A percentile compares a stretch with the other conserved stretches of the same genome.
Conservation (phyloP, 2,113 vertebrate species). For the Ceratotherium simum region DNA sequence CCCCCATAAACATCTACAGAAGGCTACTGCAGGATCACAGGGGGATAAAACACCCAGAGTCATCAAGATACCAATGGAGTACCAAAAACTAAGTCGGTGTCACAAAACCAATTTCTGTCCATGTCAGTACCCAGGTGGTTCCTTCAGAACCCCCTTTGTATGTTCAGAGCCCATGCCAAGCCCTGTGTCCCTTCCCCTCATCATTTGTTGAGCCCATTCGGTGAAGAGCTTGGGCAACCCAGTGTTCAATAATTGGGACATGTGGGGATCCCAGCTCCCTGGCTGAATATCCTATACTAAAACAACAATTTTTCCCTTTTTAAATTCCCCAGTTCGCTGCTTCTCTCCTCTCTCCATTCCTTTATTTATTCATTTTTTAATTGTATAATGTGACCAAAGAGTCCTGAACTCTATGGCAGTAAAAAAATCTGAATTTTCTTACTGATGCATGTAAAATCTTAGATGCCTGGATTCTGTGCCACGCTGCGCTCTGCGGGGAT, state of each 20-base stretch:
- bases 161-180: not conserved
- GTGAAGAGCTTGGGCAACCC: constrained; percentile 31
- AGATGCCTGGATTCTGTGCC: constrained; percentile 85
- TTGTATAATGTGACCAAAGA: constrained; percentile 80
- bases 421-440: constrained; percentile 88
- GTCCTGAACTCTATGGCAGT: constrained; percentile 79
- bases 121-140: not conserved
- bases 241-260: constrained; percentile 62
- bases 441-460: constrained; percentile 86
- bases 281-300: constrained; percentile 73
- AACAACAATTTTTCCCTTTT: constrained; percentile 60
- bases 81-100: not conserved
- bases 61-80: not conserved
- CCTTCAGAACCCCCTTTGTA: not conserved
- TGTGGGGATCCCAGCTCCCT: constrained; percentile 65
- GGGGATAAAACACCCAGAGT: not conserved
- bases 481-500: constrained; percentile 87
- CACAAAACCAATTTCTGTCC: not conserved
- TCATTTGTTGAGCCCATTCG: not conserved
- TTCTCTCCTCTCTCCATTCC: not conserved
- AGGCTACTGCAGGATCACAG: not conserved
- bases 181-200: not conserved
- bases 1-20: not conserved
- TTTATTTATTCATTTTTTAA: constrained; percentile 60
- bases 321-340: constrained; percentile 6